Evolutionary conservation across 2,113 vertebrate genomes (phyloP).

Genomic region (Octodon degus): DNA sequence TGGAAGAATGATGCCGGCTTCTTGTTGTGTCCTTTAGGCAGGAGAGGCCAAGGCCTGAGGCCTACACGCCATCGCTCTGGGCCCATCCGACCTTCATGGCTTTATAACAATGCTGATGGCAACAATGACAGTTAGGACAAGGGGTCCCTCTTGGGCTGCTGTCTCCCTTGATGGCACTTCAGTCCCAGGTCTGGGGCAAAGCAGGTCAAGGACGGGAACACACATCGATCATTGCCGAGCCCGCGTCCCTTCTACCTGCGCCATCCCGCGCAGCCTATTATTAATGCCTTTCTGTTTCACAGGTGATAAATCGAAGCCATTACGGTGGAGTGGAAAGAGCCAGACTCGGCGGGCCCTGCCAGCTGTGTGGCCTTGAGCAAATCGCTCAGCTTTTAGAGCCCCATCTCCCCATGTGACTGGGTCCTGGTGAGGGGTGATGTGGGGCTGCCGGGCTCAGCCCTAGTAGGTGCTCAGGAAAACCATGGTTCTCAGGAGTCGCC

Average conservation of each 20-base stretch:
- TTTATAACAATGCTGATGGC: background rate
- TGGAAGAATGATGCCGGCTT: background rate
- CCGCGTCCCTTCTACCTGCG: background rate
- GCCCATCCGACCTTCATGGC: background rate
- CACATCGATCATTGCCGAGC: background rate
- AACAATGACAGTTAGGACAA: background rate
- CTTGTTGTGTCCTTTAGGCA: background rate
- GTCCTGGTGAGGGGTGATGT: background rate
- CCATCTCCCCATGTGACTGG: constrained; percentile 48
- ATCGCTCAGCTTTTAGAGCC: background rate
- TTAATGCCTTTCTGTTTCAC: constrained; percentile 37
- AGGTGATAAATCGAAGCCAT: constrained; percentile 59
- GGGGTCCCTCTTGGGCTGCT: background rate
- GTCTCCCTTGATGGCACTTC: background rate
- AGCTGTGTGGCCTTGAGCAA: constrained; percentile 21
- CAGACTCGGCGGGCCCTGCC: background rate
- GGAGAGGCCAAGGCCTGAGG: background rate
- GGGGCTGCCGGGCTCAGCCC: background rate
- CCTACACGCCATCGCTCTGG: background rate
- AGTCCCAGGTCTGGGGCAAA: background rate
- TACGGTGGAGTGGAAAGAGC: constrained; percentile 30
- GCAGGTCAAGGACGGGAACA: background rate
- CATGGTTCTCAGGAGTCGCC: background rate
- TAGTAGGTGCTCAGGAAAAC: background rate
- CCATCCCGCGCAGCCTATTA: background rate